Evolutionary conservation across 2,113 vertebrate species (phyloP), one percentile per base, ranked within the genome.

Genomic region (Chloroceryle aenea): DNA sequence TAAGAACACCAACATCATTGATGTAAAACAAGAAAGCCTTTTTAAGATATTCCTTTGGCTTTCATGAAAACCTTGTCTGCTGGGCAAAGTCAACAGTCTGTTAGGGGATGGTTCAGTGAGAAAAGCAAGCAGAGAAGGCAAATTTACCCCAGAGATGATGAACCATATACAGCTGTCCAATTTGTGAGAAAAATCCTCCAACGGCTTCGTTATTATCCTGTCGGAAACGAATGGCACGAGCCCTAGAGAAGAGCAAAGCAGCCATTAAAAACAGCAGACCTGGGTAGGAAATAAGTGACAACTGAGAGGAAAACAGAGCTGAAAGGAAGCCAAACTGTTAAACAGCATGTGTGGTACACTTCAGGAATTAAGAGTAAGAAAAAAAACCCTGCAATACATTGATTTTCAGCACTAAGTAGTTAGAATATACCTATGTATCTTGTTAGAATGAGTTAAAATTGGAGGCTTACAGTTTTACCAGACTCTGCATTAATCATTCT

Each of bases 131-230:
- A 72, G 34, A 52, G 74, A 58, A 27, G 1, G 42, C 12, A 85
- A 34, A 68, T 90, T 87, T 98, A 99, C 99, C 99, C 99, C 99
- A 99, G 29, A 99, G 98, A 87, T 99, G 99, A 96, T 99, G 99
- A 86, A 99, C 99, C 97, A 99, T 99, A 75, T 99, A 99, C 7
- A 99, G 98, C 91, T 98, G 98, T 72, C 99, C 99, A 43, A 99
- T 99, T 95, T 99, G 99, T 18, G 99, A 99, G 98, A 99, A 99
- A 98, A 99, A 99, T 7, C 99, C 99, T 85, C 99, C 99, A 15
- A 99, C 99, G 0, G 99, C 99, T 96, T 99, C 99, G 0, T 98
- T 97, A 38, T 93, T 98, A 40, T 99, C 98, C 96, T 99, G 99
- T 18, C 99, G 98, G 88, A 99, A 99, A 17, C 99, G 97, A 88